Conservation (phyloP, 2,797 vertebrate species). For the Avahi laniger region DNA sequence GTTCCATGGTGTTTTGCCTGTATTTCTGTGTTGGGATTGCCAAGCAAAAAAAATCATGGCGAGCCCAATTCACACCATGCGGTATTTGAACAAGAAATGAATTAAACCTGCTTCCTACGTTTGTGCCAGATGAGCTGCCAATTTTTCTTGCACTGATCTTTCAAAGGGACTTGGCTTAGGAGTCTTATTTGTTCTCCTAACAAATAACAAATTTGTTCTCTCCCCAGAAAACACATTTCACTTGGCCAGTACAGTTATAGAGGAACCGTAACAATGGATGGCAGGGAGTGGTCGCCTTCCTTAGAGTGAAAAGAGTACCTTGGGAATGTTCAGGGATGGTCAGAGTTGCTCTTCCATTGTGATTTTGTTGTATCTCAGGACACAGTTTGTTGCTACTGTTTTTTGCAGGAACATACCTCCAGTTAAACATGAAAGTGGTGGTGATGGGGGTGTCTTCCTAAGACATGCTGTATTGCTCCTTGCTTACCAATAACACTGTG, state of each 20-base stretch:
- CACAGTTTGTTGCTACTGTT: not conserved
- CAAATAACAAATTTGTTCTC: not conserved
- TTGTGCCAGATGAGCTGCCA: not conserved
- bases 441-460: not conserved
- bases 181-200: slow-evolving; percentile 1
- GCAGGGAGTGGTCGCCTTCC: not conserved
- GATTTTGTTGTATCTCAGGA: not conserved
- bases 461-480: not conserved
- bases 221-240: not conserved
- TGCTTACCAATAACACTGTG: not conserved
- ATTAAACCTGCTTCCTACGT: not conserved
- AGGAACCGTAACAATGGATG: not conserved
- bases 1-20: slow-evolving; percentile 13
- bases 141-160: not conserved
- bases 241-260: not conserved
- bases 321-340: not conserved
- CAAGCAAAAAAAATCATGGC: not conserved
- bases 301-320: not conserved
- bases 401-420: not conserved
- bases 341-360: not conserved
- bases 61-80: not conserved
- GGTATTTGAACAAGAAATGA: slow-evolving; percentile 8
- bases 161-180: not conserved
- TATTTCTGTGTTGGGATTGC: slow-evolving; percentile 14
- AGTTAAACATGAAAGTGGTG: not conserved